Base-by-base conservation (phyloP, 2,113 vertebrate species). In the Ibidorhyncha struthersii region DNA sequence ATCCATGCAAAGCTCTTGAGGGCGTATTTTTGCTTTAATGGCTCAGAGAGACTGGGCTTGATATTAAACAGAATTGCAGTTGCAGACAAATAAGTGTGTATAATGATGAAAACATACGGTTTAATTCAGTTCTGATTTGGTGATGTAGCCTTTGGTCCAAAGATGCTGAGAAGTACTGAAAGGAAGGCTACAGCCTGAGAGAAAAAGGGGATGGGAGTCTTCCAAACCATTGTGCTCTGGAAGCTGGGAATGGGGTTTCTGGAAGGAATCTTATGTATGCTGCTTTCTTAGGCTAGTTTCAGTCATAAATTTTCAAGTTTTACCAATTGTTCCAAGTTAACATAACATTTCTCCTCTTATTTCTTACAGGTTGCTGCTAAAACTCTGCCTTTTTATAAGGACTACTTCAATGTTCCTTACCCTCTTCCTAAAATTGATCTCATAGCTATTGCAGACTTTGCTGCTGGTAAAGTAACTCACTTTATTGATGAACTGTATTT, bases 341-440 rank as follows among this genome's bases (percentile, higher is more conserved):
- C 72, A 29, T 78, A 71, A 81, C 72, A 15, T 92, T 93, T 94
- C 71, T 97, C 84, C 50, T 97, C 93, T 96, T 69, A 4, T 97
- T 94, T 95, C 70, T 97, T 97, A 7, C 98, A 99, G 99, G 99
- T 99, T 98, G 99, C 99, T 96, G 99, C 98, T 97, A 99, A 99
- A 98, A 99, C 99, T 86, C 99, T 99, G 98, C 99, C 99, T 96
- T 99, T 99, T 98, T 99, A 99, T 98, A 99, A 99, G 98, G 99
- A 99, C 83, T 99, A 99, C 98, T 99, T 99, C 98, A 99, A 95
- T 97, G 99, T 99, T 98, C 99, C 99, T 96, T 99, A 99, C 97
- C 99, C 99, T 73, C 98, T 99, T 96, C 99, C 99, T 98, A 99
- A 99, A 99, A 99, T 99, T 96, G 99, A 99, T 99, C 99, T 99